Evolutionary conservation across 2,797 vertebrate species (phyloP).

Genomic region (Malurus splendens): DNA sequence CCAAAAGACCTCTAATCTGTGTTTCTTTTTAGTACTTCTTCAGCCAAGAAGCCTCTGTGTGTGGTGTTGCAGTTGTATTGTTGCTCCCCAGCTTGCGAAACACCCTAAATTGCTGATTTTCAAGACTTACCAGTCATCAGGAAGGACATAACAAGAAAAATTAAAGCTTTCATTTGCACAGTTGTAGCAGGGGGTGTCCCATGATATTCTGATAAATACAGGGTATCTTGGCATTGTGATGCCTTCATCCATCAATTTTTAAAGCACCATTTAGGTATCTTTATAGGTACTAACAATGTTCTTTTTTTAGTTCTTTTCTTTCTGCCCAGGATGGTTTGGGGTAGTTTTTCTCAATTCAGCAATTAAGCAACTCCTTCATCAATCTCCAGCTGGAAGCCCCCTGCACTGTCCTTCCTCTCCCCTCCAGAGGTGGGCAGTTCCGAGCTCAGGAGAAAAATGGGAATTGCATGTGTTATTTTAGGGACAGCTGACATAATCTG

Average conservation of each 20-base stretch:
- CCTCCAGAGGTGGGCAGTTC: background rate
- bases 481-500: background rate
- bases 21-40: background rate
- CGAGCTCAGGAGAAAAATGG: background rate
- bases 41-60: background rate
- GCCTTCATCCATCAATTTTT: background rate
- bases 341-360: background rate
- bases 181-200: background rate
- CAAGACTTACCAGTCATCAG: background rate
- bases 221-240: fast-evolving
- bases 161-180: background rate
- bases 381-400: background rate
- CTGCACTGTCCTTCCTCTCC: background rate
- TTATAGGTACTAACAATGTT: background rate
- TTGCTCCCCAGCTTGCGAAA: background rate
- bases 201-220: background rate
- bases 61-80: background rate
- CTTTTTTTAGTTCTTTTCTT: background rate
- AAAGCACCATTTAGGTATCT: background rate
- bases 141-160: background rate
- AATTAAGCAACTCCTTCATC: background rate
- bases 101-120: background rate
- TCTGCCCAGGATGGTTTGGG: background rate
- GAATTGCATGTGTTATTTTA: background rate
- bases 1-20: background rate